These are phyloP conservation scores for Drosophila insularis DNA, from an alignment of 1,140 invertebrate genomes.

Conservation along the genomic window DNA sequence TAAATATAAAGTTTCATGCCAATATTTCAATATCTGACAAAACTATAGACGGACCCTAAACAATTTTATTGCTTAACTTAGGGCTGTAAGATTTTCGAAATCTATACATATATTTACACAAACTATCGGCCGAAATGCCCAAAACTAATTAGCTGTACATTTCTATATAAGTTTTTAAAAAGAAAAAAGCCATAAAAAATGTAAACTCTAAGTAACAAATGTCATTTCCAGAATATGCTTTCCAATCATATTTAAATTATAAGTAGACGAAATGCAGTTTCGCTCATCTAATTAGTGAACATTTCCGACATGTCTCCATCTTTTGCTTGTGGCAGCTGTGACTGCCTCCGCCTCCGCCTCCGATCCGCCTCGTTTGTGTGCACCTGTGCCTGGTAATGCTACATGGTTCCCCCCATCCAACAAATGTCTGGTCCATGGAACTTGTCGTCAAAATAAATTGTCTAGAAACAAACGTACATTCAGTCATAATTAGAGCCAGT, in stretches of 20 bases:
- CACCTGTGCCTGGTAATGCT: background rate
- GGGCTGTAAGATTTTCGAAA: too few relatives aligned
- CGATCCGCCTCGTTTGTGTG: background rate
- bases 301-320: background rate
- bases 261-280: background rate
- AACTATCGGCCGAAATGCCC: too few relatives aligned
- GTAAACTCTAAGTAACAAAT: background rate
- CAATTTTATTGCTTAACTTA: too few relatives aligned
- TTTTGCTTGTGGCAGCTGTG: background rate
- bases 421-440: background rate
- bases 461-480: constrained; percentile 2
- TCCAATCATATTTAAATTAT: background rate
- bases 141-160: too few relatives aligned
- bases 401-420: background rate
- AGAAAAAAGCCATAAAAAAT: too few relatives aligned
- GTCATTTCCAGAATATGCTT: background rate
- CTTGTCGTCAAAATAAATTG: constrained; percentile 30
- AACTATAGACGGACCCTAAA: too few relatives aligned
- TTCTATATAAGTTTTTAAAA: too few relatives aligned
- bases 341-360: background rate
- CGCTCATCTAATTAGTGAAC: background rate
- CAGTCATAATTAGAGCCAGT: constrained; percentile 16
- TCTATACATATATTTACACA: too few relatives aligned
- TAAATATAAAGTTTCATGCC: too few relatives aligned
- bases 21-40: too few relatives aligned